Base-by-base conservation (phyloP, 1,140 invertebrate genomes). In the Atopsyche davidsoni region DNA sequence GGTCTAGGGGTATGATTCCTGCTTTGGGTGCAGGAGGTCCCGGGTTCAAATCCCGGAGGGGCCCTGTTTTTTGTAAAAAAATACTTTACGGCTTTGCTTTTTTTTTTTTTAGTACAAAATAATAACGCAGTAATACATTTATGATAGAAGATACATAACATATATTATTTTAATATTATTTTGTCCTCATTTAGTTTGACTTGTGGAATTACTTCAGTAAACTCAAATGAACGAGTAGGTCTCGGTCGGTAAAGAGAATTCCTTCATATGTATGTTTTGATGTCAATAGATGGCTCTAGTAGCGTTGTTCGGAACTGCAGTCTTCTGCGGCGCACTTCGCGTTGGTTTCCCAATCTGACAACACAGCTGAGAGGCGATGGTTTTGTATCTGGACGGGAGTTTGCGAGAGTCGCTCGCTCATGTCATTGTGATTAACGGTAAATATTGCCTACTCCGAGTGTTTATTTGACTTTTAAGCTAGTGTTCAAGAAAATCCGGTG, bases 31-130 rank as follows among this genome's bases (percentile, higher is more conserved):
- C 78, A 78, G 75, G 78, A 79, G 78, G 78, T 79, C 79, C 78
- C 78, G 79, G 77, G 78, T 80, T 80, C 79, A 79, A 80, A 79
- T 79, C 77, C 77, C 76, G 75, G 75, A 76, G 69, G 72, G 75
- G 75, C 76, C 75, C 72, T 22, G 16, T 65, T 67, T 63, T 71
- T 66, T 61, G 50, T n/a, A n/a, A n/a, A n/a, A n/a, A n/a, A n/a
- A n/a, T n/a, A n/a, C n/a, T n/a, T 55, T 38, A 46, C 28, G 38
- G 51, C 40, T 42, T 40, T 3, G 13, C n/a, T n/a, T n/a, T 17
- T 50, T 45, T 40, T 49, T 54, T 43, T 45, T 44, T 23, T 19
- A n/a, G 22, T 31, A 31, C 22, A 43, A 43, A 43, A 43, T 4
- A 16, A 43, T n/a, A n/a, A n/a, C n/a, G n/a, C n/a, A 7, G n/a